phyloP scores from a whole-genome alignment of 2,797 vertebrate species.

The Microctenopoma stevenorrisi region DNA sequence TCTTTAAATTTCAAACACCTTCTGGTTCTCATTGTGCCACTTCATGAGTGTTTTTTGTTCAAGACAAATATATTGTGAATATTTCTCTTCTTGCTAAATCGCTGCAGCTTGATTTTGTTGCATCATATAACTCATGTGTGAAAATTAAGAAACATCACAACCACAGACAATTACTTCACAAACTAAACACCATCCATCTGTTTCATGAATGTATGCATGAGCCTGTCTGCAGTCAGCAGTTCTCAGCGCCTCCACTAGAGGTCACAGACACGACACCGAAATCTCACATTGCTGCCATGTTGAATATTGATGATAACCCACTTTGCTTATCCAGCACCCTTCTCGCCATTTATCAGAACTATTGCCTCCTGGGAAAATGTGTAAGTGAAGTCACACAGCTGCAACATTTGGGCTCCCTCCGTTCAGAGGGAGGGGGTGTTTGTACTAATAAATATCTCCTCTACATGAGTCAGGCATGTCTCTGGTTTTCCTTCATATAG shows the following conservation, averaged over 20 bases:
- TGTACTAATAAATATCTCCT: conserved; percentile 48
- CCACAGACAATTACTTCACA: conserved; percentile 23
- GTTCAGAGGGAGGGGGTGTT: conserved; percentile 14
- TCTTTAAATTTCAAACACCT: conserved; percentile 20
- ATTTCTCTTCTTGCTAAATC: conserved; percentile 3
- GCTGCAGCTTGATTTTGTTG: conserved; percentile 2
- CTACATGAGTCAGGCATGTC: conserved; percentile 15
- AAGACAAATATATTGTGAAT: conserved; percentile 3
- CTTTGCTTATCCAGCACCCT: conserved; percentile 73
- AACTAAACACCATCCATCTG: conserved; percentile 24
- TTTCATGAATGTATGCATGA: conserved; percentile 40
- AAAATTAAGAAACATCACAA: not conserved
- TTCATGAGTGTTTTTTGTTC: conserved; percentile 5
- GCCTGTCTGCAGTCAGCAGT: conserved; percentile 3
- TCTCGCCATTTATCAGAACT: conserved; percentile 67
- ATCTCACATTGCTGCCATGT: conserved; percentile 16
- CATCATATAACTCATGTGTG: conserved; percentile 1
- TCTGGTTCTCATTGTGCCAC: conserved; percentile 3
- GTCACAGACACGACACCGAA: conserved; percentile 46
- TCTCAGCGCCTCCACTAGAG: conserved; percentile 65
- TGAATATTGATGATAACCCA: conserved; percentile 62
- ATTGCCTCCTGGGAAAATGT: conserved; percentile 51
- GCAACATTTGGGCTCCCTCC: conserved; percentile 48
- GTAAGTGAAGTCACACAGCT: conserved; percentile 69
- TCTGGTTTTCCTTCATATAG: conserved; percentile 39